Evolutionary conservation across 2,797 vertebrate species (phyloP), one percentile per base, ranked within the genome.

Genomic region (Cirrhinus mrigala): DNA sequence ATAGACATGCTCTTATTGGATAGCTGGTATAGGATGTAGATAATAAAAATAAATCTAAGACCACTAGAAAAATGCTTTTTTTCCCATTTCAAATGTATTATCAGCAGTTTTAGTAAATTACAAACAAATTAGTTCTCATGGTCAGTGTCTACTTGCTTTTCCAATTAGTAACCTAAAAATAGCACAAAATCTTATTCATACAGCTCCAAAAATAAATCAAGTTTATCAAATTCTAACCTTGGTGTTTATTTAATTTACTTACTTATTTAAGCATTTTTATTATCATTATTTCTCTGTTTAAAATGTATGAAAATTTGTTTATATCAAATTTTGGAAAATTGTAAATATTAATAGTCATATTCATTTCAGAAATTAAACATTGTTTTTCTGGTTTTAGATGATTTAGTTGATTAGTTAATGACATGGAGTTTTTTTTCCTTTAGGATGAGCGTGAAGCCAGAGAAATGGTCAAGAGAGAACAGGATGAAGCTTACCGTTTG

Each of bases 371-470:
- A 64, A 29, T 64, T 2, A 77, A 40, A 52, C 20, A 5, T 66
- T 1, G 4, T 44, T 66, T 68, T 73, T 80, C 14, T 16, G 52
- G 56, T 60, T 70, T 52, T 77, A 54, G 54, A 10, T 52, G 7
- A 27, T 70, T 44, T 77, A 46, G 54, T 6, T 52, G 3, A 27
- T 16, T n/a, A 62, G 7, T 11, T 33, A 16, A 22, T 24, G 27
- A 64, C 1, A 15, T 29, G 9, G 7, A 10, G 20, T 70, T 46
- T 58, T 16, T 37, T 58, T 16, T 33, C 46, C 82, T 86, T 81
- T 91, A 99, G 98, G 98, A 99, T 89, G 98, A 99, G 88, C 97
- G 98, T 82, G 98, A 99, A 93, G 98, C 98, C 18, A 96, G 98
- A 93, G 98, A 99, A 93, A 98, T 95, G 86, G 97, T 99, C 94